Evolutionary conservation across 2,888 invertebrate genomes (phyloP), one percentile per base, ranked within the genome.

Genomic region (Empis stercorea): DNA sequence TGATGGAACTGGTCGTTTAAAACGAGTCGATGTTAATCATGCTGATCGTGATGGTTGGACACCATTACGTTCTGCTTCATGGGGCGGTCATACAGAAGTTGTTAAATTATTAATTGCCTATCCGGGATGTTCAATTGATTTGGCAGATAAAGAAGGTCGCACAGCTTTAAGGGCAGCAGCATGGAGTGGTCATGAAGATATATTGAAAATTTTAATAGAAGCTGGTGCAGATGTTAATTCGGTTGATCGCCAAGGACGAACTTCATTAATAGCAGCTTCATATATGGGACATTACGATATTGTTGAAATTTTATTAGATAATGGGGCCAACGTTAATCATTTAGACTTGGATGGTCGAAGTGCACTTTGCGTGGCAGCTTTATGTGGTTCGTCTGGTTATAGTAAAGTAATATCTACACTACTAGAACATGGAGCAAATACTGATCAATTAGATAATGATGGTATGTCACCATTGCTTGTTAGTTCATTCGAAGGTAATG

Each of bases 231-330:
- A 76, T 56, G 82, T 87, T 0, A 88, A 88, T 66, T 76, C 81
- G 17, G 84, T 88, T 4, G 95, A 95, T 68, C 83, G 86, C 30
- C 91, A 92, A 63, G 89, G 87, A 14, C 78, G 95, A 54, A 95
- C 95, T 0, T 91, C 95, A 0, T 74, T 95, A 39, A 86, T 95
- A 53, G 95, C 95, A 0, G 93, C 94, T 15, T 92, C 94, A 0
- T 95, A 94, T 69, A 95, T 94, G 94, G 91, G 92, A 0, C 92
- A 93, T 68, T 82, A 84, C n/a, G 87, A 88, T 59, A 91, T 92
- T 51, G 91, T 92, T 23, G 80, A 85, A 51, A 83, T 84, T 53
- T 70, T 93, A 38, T 70, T 93, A 10, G 84, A 86, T 56, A 82
- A 80, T 50, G 87, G 87, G 2, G 92, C 91, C 0, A 75, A 81